Evolutionary conservation across 2,888 invertebrate genomes (phyloP).

Genomic region (Torymus aiolomorphi): DNA sequence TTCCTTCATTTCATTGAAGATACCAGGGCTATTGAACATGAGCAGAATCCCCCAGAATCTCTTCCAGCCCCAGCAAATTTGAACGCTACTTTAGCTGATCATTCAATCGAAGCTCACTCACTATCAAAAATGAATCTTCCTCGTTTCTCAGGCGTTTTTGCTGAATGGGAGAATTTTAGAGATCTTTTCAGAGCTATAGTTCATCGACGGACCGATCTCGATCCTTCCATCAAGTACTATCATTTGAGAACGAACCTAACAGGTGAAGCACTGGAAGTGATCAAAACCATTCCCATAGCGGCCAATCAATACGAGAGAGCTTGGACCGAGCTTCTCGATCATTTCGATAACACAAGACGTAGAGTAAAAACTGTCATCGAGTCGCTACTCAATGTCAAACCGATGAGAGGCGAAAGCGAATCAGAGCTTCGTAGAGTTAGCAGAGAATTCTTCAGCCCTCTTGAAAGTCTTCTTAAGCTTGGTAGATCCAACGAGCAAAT

Average conservation of each 20-base stretch:
- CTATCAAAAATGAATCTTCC: too few relatives aligned
- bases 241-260: slow-evolving; percentile 16
- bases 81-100: too few relatives aligned
- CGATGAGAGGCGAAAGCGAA: not conserved
- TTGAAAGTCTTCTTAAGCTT: too few relatives aligned
- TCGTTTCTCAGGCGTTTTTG: too few relatives aligned
- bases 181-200: slow-evolving; percentile 12
- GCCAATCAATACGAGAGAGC: slow-evolving; percentile 14
- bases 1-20: not conserved
- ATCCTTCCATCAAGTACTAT: not conserved
- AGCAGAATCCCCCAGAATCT: not conserved
- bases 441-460: too few relatives aligned
- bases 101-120: too few relatives aligned
- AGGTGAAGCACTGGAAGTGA: not conserved
- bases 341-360: slow-evolving; percentile 9
- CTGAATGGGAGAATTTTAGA: slow-evolving; percentile 10
- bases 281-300: slow-evolving; percentile 18
- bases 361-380: not conserved
- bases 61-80: too few relatives aligned
- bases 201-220: not conserved
- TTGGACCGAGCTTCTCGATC: not conserved
- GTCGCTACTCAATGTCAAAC: not conserved
- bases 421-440: not conserved
- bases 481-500: too few relatives aligned
- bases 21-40: not conserved